Conservation (phyloP, 1,140 invertebrate species). For the Heterodera schachtii region DNA sequence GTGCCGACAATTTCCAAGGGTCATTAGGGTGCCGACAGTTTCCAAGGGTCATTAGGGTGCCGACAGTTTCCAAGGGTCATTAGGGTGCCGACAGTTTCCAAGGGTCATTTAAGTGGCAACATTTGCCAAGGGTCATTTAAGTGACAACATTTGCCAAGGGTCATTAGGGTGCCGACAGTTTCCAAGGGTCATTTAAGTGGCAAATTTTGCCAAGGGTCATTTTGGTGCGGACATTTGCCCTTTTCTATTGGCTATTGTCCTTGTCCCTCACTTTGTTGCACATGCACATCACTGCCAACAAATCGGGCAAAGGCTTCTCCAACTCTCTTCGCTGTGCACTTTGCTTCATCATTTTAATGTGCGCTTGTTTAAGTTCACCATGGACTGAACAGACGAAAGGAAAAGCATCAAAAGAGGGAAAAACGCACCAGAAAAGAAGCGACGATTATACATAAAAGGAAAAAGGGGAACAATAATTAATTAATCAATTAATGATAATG, state of each 20-base stretch:
- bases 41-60: neutral
- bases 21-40: too few relatives aligned
- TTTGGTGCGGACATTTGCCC: too few relatives aligned
- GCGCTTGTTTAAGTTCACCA: conserved; percentile 47
- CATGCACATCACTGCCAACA: conserved; percentile 62
- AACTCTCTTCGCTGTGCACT: conserved; percentile 43
- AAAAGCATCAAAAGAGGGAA: conserved; percentile 11
- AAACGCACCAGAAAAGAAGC: conserved; percentile 44
- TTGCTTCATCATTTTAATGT: conserved; percentile 40
- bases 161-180: neutral
- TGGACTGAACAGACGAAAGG: conserved; percentile 35
- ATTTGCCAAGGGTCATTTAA: too few relatives aligned
- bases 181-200: conserved; percentile 31
- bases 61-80: conserved; percentile 35
- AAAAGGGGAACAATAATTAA: neutral
- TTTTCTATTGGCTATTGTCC: too few relatives aligned
- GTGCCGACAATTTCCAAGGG: too few relatives aligned
- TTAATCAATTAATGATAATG: neutral
- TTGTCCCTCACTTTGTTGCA: conserved; percentile 53
- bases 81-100: conserved; percentile 20
- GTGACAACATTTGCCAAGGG: neutral
- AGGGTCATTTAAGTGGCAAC: conserved; percentile 18
- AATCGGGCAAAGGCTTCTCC: conserved; percentile 59
- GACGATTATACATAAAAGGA: conserved; percentile 43
- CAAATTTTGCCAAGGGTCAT: conserved; percentile 35